Percentiles rank a stretch among this genome's conserved stretches.
These are phyloP conservation scores for Ceryle rudis DNA, from an alignment of 2,797 vertebrate genomes.

Conservation along the genomic window DNA sequence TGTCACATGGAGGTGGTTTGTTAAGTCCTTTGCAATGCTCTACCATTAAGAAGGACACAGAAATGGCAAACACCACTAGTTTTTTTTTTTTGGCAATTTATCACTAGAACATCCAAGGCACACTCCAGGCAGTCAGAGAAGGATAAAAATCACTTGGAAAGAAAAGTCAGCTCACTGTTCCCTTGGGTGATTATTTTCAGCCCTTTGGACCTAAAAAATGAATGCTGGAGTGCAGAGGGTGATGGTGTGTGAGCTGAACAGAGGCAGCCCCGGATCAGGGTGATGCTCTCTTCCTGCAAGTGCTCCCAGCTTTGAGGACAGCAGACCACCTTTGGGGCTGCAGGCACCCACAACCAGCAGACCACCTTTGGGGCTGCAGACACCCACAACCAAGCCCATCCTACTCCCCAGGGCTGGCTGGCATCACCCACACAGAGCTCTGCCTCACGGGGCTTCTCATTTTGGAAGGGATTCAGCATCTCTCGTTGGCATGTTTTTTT, in stretches of 20 bases:
- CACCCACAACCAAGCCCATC: neutral
- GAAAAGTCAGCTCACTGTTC: neutral
- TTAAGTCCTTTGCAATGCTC: neutral
- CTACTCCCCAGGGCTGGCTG: neutral
- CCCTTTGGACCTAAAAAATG: neutral
- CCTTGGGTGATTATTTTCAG: neutral
- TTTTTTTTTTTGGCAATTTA: neutral
- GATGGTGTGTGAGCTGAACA: neutral
- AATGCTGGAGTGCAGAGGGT: too few relatives aligned
- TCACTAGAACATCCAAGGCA: neutral
- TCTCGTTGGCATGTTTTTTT: neutral
- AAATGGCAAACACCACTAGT: neutral
- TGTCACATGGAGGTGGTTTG: fast-evolving
- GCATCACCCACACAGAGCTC: neutral
- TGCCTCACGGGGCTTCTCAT: fast-evolving
- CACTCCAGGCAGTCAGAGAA: neutral
- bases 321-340: too few relatives aligned
- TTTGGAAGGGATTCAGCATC: neutral
- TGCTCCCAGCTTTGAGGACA: fast-evolving
- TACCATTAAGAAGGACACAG: neutral
- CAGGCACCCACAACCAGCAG: too few relatives aligned
- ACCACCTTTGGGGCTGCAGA: neutral
- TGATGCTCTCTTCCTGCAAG: neutral
- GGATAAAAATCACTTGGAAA: neutral
- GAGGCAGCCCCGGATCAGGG: neutral